Base-by-base conservation (phyloP, 2,797 vertebrate genomes). In the Cryptoprocta ferox region DNA sequence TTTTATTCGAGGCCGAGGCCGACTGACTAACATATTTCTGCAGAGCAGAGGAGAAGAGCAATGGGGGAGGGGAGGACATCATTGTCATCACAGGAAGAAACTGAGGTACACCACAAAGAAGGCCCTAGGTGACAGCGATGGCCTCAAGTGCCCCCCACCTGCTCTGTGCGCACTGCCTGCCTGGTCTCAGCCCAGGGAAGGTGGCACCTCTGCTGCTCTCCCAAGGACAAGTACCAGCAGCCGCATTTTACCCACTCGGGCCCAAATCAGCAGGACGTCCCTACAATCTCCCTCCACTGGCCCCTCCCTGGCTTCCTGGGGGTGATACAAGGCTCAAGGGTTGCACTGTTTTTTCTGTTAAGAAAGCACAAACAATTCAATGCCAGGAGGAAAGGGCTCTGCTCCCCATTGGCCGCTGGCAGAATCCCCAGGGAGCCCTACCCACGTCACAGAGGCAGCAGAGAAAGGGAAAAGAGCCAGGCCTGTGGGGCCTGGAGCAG, bases 331-430 rank as follows among this genome's bases (percentile, higher is more conserved):
- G 92, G 80, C 87, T 97, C 39, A 85, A 95, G 56, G 42, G 42
- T 91, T 89, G 48, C 86, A 48, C 35, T 88, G 93, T 91, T 93
- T 94, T 87, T 90, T 84, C 94, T 97, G 1, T 16, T 71, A 96
- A 94, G 94, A 98, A 98, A 98, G 92, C 91, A 97, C 84, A 98
- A 99, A 98, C 98, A 98, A 91, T 88, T 82, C 75, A 0, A 0
- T 92, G 84, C 97, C 96, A 12, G 30, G 65, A 97, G 97, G 95
- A 96, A 90, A 88, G 65, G 86, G 39, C 56, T 85, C 37, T 37
- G 37, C 87, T 94, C 90, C 96, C 97, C 48, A 70, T 68, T 0
- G 1, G 95, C 2, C 15, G 19, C 39, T 80, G 97, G 96, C 80
- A n/a, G 87, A 83, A 66, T 2, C 82, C 50, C 78, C 0, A 0